phyloP scores from a whole-genome alignment of 2,888 invertebrate genomes.

The Volucella inanis region DNA sequence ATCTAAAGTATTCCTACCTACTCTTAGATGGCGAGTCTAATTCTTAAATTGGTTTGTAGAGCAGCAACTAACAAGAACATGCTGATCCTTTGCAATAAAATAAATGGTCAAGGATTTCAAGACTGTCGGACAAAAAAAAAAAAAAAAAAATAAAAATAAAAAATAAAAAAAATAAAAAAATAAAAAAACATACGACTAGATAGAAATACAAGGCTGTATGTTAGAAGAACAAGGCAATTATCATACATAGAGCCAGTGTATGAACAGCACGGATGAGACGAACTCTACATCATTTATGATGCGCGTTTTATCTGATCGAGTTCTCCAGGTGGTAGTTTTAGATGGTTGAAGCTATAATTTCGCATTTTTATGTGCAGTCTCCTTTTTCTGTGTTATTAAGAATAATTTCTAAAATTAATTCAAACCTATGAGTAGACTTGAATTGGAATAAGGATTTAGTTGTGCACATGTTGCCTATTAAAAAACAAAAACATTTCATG shows the following conservation, averaged over 20 bases:
- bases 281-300: slow-evolving; percentile 7
- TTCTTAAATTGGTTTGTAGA: slow-evolving; percentile 39
- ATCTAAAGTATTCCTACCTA: too few relatives aligned
- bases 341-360: slow-evolving; percentile 44
- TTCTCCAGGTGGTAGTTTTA: background rate
- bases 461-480: slow-evolving; percentile 37
- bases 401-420: slow-evolving; percentile 60
- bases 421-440: slow-evolving; percentile 37
- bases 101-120: slow-evolving; percentile 54
- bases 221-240: slow-evolving; percentile 53
- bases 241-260: slow-evolving; percentile 14
- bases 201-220: slow-evolving; percentile 37
- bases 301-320: slow-evolving; percentile 43
- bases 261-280: background rate
- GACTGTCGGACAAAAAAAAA: slow-evolving; percentile 27
- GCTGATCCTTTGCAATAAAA: slow-evolving; percentile 39
- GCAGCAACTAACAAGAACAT: slow-evolving; percentile 1
- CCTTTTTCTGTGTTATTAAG: slow-evolving; percentile 54
- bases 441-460: slow-evolving; percentile 2
- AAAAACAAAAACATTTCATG: background rate
- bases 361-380: slow-evolving; percentile 47
- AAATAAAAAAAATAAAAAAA: background rate
- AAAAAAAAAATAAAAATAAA: background rate
- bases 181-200: slow-evolving; percentile 11
- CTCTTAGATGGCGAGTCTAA: slow-evolving; percentile 9